Conservation (phyloP, 2,888 invertebrate genomes). For the Spisula subtruncata region DNA sequence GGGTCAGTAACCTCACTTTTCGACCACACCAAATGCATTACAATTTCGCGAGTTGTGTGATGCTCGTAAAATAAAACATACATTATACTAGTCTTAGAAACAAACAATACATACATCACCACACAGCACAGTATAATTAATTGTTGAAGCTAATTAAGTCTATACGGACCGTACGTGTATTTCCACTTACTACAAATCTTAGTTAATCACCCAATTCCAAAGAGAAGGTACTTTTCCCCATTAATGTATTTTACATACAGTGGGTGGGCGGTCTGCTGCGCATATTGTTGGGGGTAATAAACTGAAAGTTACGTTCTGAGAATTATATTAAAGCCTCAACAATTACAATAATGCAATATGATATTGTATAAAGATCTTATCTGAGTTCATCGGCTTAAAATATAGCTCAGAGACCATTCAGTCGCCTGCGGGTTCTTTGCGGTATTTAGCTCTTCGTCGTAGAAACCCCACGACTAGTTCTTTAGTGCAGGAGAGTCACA, state of each 20-base stretch:
- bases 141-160: neutral
- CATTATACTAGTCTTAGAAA: too few relatives aligned
- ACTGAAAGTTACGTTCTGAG: neutral
- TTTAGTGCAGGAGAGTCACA: too few relatives aligned
- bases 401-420: too few relatives aligned
- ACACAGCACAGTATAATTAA: neutral
- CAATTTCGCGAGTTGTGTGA: neutral
- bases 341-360: constrained; percentile 10
- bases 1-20: neutral
- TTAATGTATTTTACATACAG: neutral
- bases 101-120: neutral
- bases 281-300: neutral
- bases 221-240: neutral
- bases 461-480: too few relatives aligned
- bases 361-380: constrained; percentile 2
- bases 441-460: too few relatives aligned
- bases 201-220: neutral
- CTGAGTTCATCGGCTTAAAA: neutral
- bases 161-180: neutral
- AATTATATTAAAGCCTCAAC: neutral
- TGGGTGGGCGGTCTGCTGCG: neutral
- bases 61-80: too few relatives aligned
- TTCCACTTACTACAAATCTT: neutral
- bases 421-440: too few relatives aligned
- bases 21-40: neutral